These are phyloP conservation scores for Zaprionus ornatus DNA, from an alignment of 1,140 invertebrate genomes.

Conservation along the genomic window DNA sequence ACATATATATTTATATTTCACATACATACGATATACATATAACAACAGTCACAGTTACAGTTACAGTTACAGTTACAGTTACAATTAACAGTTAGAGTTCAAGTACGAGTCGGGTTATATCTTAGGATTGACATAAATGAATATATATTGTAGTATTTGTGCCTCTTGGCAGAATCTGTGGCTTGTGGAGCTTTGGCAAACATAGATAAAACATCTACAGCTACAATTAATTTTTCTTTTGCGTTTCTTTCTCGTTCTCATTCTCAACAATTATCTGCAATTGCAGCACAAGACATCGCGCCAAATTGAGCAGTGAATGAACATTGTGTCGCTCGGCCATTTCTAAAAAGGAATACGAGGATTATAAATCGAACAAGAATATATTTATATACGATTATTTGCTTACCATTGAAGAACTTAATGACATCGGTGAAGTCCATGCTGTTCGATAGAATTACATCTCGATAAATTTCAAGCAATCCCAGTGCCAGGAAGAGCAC, in stretches of 20 bases:
- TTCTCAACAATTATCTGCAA: constrained; percentile 96
- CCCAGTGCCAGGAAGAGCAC: constrained; percentile 96
- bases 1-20: constrained; percentile 17
- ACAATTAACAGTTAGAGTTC: constrained; percentile 34
- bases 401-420: constrained; percentile 97
- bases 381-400: neutral
- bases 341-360: constrained; percentile 89
- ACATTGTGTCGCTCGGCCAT: constrained; percentile 97
- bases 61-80: constrained; percentile 47
- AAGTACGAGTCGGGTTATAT: constrained; percentile 22
- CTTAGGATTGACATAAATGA: constrained; percentile 6
- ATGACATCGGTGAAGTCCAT: constrained; percentile 99
- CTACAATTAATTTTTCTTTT: neutral
- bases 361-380: constrained; percentile 92
- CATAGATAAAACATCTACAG: constrained; percentile 14
- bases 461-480: constrained; percentile 95
- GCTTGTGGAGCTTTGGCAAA: constrained; percentile 30
- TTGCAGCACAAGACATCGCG: constrained; percentile 93
- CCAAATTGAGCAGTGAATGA: constrained; percentile 90
- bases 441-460: constrained; percentile 96
- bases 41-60: constrained; percentile 27
- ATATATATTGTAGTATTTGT: constrained; percentile 18
- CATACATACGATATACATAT: constrained; percentile 7
- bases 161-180: constrained; percentile 28
- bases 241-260: constrained; percentile 85